Evolutionary conservation across 2,797 vertebrate species (phyloP), one percentile per base, ranked within the genome.

Genomic region (Lacerta bilineata): DNA sequence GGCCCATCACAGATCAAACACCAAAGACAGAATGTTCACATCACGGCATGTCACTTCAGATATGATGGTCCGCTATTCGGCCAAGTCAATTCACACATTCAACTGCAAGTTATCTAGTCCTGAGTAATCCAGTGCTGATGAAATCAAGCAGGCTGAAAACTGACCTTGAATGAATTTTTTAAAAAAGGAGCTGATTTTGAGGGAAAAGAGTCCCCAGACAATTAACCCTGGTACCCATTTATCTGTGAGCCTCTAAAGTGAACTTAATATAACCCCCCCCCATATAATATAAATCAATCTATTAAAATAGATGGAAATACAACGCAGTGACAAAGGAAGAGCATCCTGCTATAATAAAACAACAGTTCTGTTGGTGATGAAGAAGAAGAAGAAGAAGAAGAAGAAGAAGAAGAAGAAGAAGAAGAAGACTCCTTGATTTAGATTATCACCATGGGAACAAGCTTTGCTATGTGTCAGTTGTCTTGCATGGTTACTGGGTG

Each of bases 391-490:
- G n/a, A n/a, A n/a, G n/a, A n/a, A n/a, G n/a, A n/a, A n/a, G n/a
- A n/a, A n/a, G n/a, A n/a, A n/a, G n/a, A n/a, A n/a, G n/a, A n/a
- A n/a, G n/a, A n/a, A n/a, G n/a, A n/a, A n/a, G n/a, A n/a, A n/a
- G n/a, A n/a, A n/a, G n/a, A n/a, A n/a, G n/a, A n/a, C n/a, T 85
- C 43, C 0, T 74, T n/a, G 55, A 64, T 94, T 39, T 90, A 66
- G 27, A 3, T 89, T 20, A 79, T 92, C 46, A 46, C 87, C 92
- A 86, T 0, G 1, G 83, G 80, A 83, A 61, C 29, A 64, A 43
- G 89, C 84, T 43, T 43, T 90, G 64, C n/a, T 85, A 18, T 33
- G 1, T 66, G 39, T 64, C 83, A 92, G 71, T 80, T 18, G 50
- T 87, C 80, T 29, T 77, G 90, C 18, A 41, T 81, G 83, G 64